phyloP scores from a whole-genome alignment of 2,113 vertebrate species.

The Scomber japonicus region DNA sequence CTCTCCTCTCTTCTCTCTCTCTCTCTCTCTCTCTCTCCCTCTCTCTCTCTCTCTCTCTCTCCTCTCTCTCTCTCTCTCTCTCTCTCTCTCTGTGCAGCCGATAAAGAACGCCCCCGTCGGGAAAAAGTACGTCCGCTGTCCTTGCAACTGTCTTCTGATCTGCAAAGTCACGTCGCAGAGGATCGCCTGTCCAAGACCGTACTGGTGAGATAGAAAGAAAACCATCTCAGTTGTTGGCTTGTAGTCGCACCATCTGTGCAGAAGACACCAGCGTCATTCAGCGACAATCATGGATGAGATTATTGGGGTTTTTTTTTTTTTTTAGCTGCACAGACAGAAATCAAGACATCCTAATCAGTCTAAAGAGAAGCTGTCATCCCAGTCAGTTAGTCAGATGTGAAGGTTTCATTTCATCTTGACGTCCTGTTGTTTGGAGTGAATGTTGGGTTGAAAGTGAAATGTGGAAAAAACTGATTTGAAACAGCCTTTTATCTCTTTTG shows the following conservation, averaged over 20 bases:
- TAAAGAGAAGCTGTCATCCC: no score
- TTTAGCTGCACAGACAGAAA: no score
- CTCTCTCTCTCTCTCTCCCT: background rate
- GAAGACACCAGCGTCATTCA: background rate
- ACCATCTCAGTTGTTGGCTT: background rate
- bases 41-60: no score
- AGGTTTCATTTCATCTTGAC: no score
- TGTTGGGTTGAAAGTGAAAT: no score
- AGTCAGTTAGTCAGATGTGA: no score
- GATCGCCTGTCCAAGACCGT: conserved; percentile 90
- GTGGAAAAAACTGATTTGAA: no score
- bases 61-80: background rate
- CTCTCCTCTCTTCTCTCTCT: background rate
- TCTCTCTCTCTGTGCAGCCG: conserved; percentile 74
- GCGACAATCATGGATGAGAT: background rate
- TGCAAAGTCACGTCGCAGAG: conserved; percentile 91
- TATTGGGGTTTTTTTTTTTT: no score
- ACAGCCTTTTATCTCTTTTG: no score
- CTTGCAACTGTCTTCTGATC: conserved; percentile 92
- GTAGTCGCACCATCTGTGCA: conserved; percentile 5
- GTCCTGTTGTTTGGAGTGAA: no score
- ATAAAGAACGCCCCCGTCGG: conserved; percentile 91
- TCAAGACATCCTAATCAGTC: no score
- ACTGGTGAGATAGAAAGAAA: conserved; percentile 84
- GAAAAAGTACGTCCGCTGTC: conserved; percentile 93